Base-by-base conservation (phyloP, 1,140 invertebrate genomes). In the Drosophila busckii region DNA sequence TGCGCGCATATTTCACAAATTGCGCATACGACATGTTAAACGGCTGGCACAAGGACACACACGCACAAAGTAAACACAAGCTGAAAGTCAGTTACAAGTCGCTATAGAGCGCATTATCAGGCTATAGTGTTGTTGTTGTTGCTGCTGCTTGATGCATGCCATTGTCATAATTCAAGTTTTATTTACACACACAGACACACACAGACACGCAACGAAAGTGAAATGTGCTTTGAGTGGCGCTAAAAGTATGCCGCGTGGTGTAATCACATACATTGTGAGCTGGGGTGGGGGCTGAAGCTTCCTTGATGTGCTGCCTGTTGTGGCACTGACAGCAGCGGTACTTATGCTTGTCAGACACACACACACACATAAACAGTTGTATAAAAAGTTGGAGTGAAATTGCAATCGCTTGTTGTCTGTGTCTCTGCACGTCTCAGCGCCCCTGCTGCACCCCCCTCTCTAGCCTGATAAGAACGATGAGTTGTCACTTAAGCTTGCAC, bases 11-110 rank as follows among this genome's bases (percentile, higher is more conserved):
- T 82, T 82, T 82, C 75, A 82, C 75, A 82, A 82, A 82, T 82
- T 82, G 75, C 75, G 65, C 75, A 82, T 82, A 82, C 75, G 75
- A 82, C 75, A 82, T 82, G 75, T 75, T 82, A 75, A 82, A 70
- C 75, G 70, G 53, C 67, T 53, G 46, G 46, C 65, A 75, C 53
- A 67, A 59, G 52, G 20, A 46, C 19, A 20, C 20, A 29, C 16
- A 16, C 34, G 23, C 22, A 8, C 26, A 31, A 26, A 37, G 23
- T 20, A 59, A 35, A 53, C 48, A 42, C 55, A 59, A 25, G 54
- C 59, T 44, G 19, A n/a, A 40, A 68, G 53, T 48, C 37, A 46
- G n/a, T 35, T 35, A 1, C 22, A 58, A 67, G 65, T 65, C 62
- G 54, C 31, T 50, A 42, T 41, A 66, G 53, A 56, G 68, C 75